Evolutionary conservation across 2,113 vertebrate genomes (phyloP), one percentile per base, ranked within the genome.

Genomic region (Heliornis fulica): DNA sequence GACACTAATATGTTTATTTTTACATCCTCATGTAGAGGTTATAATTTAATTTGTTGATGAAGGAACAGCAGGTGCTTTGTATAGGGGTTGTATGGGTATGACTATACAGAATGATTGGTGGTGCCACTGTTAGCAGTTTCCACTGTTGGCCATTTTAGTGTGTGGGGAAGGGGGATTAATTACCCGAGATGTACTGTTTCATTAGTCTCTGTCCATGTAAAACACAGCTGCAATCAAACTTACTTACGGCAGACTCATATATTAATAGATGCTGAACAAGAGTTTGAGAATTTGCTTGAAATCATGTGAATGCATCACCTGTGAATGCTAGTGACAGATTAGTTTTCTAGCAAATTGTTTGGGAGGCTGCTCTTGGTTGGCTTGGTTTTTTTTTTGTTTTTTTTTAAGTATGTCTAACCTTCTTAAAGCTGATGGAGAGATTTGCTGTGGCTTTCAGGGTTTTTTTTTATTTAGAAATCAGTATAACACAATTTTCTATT

Each of bases 1-100:
- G 51, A 77, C 6, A 15, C 60, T 45, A 38, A 72, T 60, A 46
- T 81, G 71, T 90, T 96, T 93, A 46, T 94, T 91, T 94, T 96
- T 66, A 60, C 68, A 93, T 90, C 82, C 34, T 77, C n/a, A 1
- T 66, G 38, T 77, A 53, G 54, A 81, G 75, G 43, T 69, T 82
- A 20, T 91, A 43, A 77, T 89, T 96, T 91, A 83, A 56, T 92
- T 76, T 70, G 60, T 63, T 85, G 34, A 4, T 7, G 7, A 38
- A 77, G 46, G 64, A 88, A 43, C 41, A 85, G 60, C 83, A 87
- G 68, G 46, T 95, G 51, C 59, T 88, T 93, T 72, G 70, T 36
- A 5, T 32, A 34, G 74, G 57, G 43, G 26, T 48, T 54, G 36
- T 54, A 7, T 2, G 5, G n/a, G 8, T 86, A 40, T 81, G 54